Conservation (phyloP, 1,140 invertebrate species). For the Rhagoletis pomonella region DNA sequence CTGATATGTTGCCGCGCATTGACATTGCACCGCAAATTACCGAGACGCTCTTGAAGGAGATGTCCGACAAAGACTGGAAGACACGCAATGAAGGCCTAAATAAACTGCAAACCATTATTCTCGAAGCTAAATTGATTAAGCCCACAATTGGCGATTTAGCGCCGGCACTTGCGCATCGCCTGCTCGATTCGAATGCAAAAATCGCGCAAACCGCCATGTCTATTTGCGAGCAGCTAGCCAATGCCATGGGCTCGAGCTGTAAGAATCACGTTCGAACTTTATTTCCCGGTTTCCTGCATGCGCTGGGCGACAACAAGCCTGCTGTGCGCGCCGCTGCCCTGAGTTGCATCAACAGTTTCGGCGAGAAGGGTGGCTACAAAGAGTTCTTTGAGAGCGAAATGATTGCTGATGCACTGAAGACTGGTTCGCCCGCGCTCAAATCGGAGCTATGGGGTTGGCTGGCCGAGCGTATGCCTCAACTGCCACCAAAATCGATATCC, state of each 20-base stretch:
- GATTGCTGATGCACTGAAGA: constrained; percentile 88
- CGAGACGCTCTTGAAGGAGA: constrained; percentile 85
- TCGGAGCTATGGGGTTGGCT: constrained; percentile 90
- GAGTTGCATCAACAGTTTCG: constrained; percentile 88
- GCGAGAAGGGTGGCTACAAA: constrained; percentile 85
- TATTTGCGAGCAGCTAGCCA: constrained; percentile 86
- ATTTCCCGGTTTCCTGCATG: constrained; percentile 89
- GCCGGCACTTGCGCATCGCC: constrained; percentile 82
- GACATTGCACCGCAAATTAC: constrained; percentile 93
- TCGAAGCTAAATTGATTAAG: constrained; percentile 87
- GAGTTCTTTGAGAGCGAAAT: constrained; percentile 91
- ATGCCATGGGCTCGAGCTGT: constrained; percentile 86
- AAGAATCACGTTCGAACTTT: constrained; percentile 87
- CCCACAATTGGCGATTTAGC: constrained; percentile 89
- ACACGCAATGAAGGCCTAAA: constrained; percentile 75
- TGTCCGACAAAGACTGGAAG: constrained; percentile 97
- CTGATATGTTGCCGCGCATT: constrained; percentile 83
- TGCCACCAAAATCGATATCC: constrained; percentile 82
- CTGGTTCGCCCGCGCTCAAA: constrained; percentile 88
- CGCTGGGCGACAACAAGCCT: constrained; percentile 81
- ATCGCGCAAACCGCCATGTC: constrained; percentile 88
- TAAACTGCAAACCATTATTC: constrained; percentile 77
- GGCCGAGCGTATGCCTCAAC: constrained; percentile 84
- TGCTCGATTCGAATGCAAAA: constrained; percentile 93
- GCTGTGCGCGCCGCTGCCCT: constrained; percentile 87